These are phyloP conservation scores for Variabilichromis moorii DNA, from an alignment of 2,113 vertebrate species.

Conservation along the genomic window DNA sequence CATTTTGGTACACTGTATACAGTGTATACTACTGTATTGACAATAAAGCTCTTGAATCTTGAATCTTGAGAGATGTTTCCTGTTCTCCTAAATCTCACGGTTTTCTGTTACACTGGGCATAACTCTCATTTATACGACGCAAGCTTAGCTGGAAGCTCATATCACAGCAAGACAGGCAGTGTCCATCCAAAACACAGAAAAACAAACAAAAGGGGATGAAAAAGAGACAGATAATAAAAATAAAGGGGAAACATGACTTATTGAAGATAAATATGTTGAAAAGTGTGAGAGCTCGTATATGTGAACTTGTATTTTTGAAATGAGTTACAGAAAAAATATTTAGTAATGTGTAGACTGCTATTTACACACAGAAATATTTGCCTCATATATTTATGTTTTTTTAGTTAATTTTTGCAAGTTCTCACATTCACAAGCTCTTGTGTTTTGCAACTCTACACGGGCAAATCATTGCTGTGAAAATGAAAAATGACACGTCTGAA, in stretches of 20 bases:
- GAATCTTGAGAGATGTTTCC: neutral
- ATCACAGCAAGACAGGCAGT: neutral
- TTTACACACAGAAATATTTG: neutral
- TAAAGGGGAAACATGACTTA: neutral
- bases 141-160: neutral
- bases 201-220: neutral
- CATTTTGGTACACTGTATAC: accelerated
- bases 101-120: neutral
- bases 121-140: neutral
- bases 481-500: neutral
- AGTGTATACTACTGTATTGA: neutral
- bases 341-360: accelerated
- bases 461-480: neutral
- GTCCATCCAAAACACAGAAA: neutral
- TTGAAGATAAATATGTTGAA: neutral
- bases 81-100: neutral
- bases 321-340: neutral
- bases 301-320: neutral
- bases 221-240: neutral
- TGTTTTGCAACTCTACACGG: neutral
- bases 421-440: neutral
- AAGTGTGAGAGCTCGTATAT: neutral
- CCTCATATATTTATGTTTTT: neutral
- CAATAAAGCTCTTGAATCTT: neutral
- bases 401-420: neutral